phyloP scores from a whole-genome alignment of 2,888 invertebrate genomes.

The Loripinus fragilis region DNA sequence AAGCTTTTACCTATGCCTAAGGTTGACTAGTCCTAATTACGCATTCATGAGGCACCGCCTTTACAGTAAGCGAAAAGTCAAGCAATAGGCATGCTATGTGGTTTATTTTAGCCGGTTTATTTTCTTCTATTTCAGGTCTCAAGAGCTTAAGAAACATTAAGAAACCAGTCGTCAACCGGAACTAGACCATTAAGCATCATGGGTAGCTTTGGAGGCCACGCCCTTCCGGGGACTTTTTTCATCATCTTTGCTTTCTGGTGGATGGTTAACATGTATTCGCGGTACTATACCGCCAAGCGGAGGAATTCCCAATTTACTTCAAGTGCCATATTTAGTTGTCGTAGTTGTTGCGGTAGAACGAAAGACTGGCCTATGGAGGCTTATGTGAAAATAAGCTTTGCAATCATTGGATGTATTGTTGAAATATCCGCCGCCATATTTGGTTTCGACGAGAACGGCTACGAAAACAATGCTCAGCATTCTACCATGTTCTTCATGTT shows the following conservation, averaged over 20 bases:
- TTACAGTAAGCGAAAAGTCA: too few species aligned
- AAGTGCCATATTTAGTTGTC: constrained; percentile 57
- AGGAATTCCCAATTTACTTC: constrained; percentile 55
- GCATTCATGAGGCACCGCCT: too few species aligned
- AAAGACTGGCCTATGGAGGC: constrained; percentile 54
- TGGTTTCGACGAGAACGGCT: constrained; percentile 72
- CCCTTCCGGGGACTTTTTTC: constrained; percentile 83
- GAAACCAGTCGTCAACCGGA: too few species aligned
- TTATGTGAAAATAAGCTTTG: constrained; percentile 46
- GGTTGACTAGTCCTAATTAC: too few species aligned
- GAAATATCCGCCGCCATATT: constrained; percentile 57
- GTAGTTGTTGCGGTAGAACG: constrained; percentile 60
- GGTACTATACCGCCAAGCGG: constrained; percentile 64
- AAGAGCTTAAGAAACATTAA: too few species aligned
- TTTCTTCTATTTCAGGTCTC: too few species aligned
- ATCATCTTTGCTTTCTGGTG: constrained; percentile 75
- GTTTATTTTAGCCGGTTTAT: too few species aligned
- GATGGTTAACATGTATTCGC: constrained; percentile 64
- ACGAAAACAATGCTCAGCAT: constrained; percentile 84
- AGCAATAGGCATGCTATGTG: too few species aligned
- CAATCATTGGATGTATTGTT: constrained; percentile 34
- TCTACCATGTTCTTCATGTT: constrained; percentile 85
- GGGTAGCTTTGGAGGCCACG: constrained; percentile 83
- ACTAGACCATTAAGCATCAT: constrained; percentile 65
- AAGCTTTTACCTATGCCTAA: too few species aligned